Evolutionary conservation across 2,888 invertebrate species (phyloP), one percentile per base, ranked within the genome.

Genomic region (Rhodophaea formosa): DNA sequence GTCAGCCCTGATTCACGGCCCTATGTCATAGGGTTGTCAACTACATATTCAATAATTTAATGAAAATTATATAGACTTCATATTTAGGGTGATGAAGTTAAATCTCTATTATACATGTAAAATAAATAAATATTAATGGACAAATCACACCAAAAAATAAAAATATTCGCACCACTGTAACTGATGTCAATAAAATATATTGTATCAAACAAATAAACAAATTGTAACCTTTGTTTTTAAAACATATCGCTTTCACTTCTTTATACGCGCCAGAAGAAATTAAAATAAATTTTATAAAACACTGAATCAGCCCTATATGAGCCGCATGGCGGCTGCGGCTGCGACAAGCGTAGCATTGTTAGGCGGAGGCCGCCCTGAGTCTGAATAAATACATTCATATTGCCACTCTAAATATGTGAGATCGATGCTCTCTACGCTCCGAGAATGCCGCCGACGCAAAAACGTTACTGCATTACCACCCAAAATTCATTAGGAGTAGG

Each of bases 301-400:
- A 32, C 46, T n/a, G 43, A 53, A 53, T 29, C 84, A 89, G 60
- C 89, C 89, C 88, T 88, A 63, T 53, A 57, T 42, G 49, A 59
- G 65, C 68, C 69, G 69, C 67, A 71, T 70, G 77, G 82, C 81
- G 82, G 84, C 80, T 74, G 82, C 80, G 82, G 82, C 79, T 74
- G 76, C 86, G 83, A 90, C 91, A 90, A 89, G 86, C 90, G 83
- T 83, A 87, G 88, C 90, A 91, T 91, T 91, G 91, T 91, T 90
- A 90, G 84, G 75, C 76, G 66, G 79, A 83, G 86, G 81, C 87
- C 87, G 88, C 84, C 86, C 87, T 81, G 82, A 82, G 75, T 80
- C 85, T 87, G 90, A 89, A 91, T 91, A 91, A 91, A 91, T 91
- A 90, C 90, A 90, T 90, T 90, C 89, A 90, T 90, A 91, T 90